A percentile compares a stretch with the other conserved stretches of the same genome.
phyloP scores from a whole-genome alignment of 2,888 invertebrate genomes.

The Lasiommata megera region DNA sequence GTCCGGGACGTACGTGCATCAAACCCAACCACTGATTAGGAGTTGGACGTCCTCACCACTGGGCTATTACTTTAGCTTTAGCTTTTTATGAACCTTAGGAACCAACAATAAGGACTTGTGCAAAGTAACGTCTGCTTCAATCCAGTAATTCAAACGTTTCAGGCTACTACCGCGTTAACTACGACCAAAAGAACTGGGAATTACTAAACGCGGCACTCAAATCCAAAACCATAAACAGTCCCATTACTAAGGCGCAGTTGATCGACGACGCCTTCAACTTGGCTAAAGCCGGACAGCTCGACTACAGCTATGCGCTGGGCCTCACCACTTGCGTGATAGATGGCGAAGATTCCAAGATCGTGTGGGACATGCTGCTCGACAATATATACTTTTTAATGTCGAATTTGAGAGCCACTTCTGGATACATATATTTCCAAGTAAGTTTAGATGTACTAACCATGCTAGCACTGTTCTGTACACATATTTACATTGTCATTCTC shows the following conservation, averaged over 20 bases:
- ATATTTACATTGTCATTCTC: too few species aligned
- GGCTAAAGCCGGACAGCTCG: constrained; percentile 79
- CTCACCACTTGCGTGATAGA: constrained; percentile 82
- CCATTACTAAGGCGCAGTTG: constrained; percentile 85
- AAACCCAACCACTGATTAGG: too few species aligned
- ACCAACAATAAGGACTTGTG: too few species aligned
- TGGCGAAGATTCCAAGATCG: constrained; percentile 83
- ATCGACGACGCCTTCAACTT: constrained; percentile 87
- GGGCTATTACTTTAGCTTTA: too few species aligned
- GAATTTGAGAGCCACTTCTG: constrained; percentile 71
- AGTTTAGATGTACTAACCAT: too few species aligned
- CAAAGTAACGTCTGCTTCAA: too few species aligned
- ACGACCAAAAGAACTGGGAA: constrained; percentile 82
- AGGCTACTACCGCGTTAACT: constrained; percentile 85
- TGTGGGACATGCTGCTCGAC: constrained; percentile 84
- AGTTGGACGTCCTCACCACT: too few species aligned
- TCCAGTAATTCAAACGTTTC: background rate
- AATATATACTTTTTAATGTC: constrained; percentile 77
- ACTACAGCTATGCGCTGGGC: constrained; percentile 83
- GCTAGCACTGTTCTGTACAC: too few species aligned
- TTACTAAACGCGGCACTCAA: constrained; percentile 71
- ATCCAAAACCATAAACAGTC: constrained; percentile 75
- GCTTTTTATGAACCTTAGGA: too few species aligned
- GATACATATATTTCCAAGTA: constrained; percentile 76
- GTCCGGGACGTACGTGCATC: too few species aligned